Evolutionary conservation across 2,888 invertebrate genomes (phyloP).

Genomic region (Zygogramma bicolorata): DNA sequence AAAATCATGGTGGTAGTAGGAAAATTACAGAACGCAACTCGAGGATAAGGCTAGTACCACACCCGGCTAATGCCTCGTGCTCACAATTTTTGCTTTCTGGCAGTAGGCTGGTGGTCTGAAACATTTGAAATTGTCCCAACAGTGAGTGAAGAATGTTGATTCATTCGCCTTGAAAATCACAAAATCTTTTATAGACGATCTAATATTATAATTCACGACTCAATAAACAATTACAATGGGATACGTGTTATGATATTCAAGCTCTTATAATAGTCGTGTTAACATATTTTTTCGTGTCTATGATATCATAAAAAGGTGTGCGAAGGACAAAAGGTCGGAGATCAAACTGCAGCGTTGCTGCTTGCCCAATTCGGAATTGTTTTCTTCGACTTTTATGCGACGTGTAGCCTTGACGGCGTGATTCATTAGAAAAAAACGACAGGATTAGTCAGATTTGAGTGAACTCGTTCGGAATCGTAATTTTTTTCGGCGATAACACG

Average conservation of each 20-base stretch:
- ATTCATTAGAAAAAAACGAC: background rate
- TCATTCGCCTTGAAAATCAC: too few species aligned
- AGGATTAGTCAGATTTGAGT: background rate
- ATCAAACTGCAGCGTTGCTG: background rate
- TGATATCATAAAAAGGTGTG: constrained; percentile 6
- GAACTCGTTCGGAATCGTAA: background rate
- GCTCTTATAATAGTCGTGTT: background rate
- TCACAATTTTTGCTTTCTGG: too few species aligned
- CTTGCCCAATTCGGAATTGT: constrained; percentile 12
- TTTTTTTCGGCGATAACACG: background rate
- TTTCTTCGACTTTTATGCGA: background rate
- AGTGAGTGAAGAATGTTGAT: too few species aligned
- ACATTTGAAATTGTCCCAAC: too few species aligned
- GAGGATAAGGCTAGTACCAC: too few species aligned
- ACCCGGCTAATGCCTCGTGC: too few species aligned
- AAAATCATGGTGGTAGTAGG: too few species aligned
- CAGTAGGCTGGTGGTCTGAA: too few species aligned
- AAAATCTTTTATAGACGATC: background rate
- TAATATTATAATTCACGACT: background rate
- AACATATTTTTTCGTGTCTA: background rate
- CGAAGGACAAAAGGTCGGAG: constrained; percentile 6
- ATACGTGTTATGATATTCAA: background rate
- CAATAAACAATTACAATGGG: background rate
- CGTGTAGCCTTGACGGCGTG: background rate
- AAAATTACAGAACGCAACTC: too few species aligned